A percentile compares a stretch with the other conserved stretches of the same genome.
Evolutionary conservation across 2,113 vertebrate species (phyloP).

Genomic region (Typhlomys cinereus): DNA sequence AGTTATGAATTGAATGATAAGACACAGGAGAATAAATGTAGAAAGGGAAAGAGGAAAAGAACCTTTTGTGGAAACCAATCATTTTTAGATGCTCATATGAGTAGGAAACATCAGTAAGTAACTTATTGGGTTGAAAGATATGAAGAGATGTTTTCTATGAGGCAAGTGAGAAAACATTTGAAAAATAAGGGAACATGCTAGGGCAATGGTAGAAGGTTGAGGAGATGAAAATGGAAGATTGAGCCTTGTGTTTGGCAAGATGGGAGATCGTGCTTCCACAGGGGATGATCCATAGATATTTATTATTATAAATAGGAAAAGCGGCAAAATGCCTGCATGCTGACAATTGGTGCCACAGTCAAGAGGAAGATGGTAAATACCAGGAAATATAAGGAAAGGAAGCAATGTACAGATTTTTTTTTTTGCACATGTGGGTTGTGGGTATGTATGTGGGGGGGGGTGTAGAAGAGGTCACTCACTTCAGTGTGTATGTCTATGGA

Average conservation of each 20-base stretch:
- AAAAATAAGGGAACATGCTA: neutral
- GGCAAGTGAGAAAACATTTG: neutral
- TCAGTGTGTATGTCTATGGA: too few relatives aligned
- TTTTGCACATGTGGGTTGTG: too few relatives aligned
- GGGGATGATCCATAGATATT: neutral
- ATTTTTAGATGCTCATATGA: neutral
- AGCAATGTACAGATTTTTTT: neutral
- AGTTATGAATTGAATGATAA: neutral
- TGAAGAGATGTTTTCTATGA: neutral
- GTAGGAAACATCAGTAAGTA: neutral
- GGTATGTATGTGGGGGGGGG: too few relatives aligned
- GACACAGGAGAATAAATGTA: neutral
- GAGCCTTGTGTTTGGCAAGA: neutral
- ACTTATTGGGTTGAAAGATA: neutral
- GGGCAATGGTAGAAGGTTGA: neutral
- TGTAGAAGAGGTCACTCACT: too few relatives aligned
- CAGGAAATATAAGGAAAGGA: constrained; percentile 20
- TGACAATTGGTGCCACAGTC: neutral
- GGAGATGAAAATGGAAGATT: neutral
- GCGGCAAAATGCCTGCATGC: neutral
- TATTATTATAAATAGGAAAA: neutral
- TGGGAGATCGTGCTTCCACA: neutral
- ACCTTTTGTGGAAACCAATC: neutral
- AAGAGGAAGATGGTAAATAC: neutral
- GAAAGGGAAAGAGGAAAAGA: neutral